Conservation (phyloP, 2,113 vertebrate species). For the Pristiophorus japonicus region DNA sequence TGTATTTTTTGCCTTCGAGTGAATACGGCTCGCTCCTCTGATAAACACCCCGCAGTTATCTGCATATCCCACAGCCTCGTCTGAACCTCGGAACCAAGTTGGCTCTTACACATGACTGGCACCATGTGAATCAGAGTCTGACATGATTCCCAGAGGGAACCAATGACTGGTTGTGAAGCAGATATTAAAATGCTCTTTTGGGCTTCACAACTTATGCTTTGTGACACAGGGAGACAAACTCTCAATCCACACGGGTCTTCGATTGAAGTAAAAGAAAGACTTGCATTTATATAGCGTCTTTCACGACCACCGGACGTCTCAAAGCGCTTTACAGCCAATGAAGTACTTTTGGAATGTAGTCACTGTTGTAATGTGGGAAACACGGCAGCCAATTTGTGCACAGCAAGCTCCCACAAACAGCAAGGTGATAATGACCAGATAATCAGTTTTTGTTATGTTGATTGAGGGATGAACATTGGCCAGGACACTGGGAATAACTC, state of each 20-base stretch:
- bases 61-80: neutral
- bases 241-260: neutral
- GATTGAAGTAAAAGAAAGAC: too few relatives aligned
- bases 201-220: neutral
- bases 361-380: too few relatives aligned
- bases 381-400: too few relatives aligned
- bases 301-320: too few relatives aligned
- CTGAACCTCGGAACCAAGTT: neutral
- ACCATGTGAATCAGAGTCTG: neutral
- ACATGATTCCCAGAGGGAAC: neutral
- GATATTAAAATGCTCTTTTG: neutral
- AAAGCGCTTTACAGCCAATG: too few relatives aligned
- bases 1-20: neutral
- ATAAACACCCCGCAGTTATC: neutral
- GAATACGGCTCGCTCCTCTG: neutral
- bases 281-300: too few relatives aligned
- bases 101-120: neutral
- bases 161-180: neutral
- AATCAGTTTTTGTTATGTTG: too few relatives aligned
- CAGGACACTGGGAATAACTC: too few relatives aligned
- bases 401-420: too few relatives aligned
- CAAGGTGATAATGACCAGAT: too few relatives aligned
- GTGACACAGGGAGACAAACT: neutral
- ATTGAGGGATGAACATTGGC: too few relatives aligned
- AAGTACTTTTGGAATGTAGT: too few relatives aligned